Conservation (phyloP, 2,888 invertebrate genomes). For the Imbricaverruca yamaguchii region DNA sequence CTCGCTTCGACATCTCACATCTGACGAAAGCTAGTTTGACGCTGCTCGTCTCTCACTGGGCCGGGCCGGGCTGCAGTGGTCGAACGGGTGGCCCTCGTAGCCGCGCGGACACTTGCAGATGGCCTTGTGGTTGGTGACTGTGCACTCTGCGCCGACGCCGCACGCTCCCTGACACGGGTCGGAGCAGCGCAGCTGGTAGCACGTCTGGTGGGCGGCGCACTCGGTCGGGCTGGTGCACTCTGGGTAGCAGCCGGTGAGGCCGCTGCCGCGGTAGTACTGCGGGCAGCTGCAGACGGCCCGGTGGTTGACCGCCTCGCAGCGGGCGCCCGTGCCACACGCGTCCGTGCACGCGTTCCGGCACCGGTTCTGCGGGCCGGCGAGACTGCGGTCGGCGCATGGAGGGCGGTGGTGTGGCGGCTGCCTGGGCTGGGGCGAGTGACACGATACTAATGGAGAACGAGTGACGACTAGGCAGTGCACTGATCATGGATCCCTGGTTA, state of each 20-base stretch:
- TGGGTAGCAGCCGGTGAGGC: constrained; percentile 54
- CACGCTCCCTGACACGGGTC: constrained; percentile 72
- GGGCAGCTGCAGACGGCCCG: constrained; percentile 82
- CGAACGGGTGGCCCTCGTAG: constrained; percentile 35
- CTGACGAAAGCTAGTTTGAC: no score
- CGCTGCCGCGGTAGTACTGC: constrained; percentile 36
- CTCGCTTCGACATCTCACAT: no score
- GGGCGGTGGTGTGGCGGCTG: not conserved
- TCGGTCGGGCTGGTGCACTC: constrained; percentile 73
- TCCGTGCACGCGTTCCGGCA: constrained; percentile 40
- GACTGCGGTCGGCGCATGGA: not conserved
- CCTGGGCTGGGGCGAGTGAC: no score
- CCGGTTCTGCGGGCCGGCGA: constrained; percentile 15
- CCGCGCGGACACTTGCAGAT: constrained; percentile 61
- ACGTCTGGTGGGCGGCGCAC: constrained; percentile 61
- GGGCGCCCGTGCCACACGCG: constrained; percentile 65
- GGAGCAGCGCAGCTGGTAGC: constrained; percentile 70
- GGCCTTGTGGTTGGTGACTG: constrained; percentile 64
- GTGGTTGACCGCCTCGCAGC: constrained; percentile 64
- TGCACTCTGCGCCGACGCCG: constrained; percentile 68
- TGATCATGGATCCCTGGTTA: no score
- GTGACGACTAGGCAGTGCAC: no score
- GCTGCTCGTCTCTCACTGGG: constrained; percentile 24
- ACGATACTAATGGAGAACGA: no score
- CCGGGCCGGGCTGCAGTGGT: constrained; percentile 29